These are phyloP conservation scores for Drosophila navojoa DNA, from an alignment of 1,140 invertebrate species.

Conservation along the genomic window DNA sequence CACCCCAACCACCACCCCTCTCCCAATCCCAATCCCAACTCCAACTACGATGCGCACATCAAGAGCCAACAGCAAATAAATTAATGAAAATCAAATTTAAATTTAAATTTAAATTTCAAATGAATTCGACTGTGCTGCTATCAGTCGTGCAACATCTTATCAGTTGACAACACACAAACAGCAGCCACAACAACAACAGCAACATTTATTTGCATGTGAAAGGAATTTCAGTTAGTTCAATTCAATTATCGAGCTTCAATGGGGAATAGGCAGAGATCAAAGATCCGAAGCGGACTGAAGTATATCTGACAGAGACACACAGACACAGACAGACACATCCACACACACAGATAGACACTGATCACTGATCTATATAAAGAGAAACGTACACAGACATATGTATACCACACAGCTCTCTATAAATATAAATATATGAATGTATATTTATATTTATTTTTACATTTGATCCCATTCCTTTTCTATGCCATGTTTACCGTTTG, in stretches of 20 bases:
- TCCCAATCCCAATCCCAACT: slow-evolving; percentile 10
- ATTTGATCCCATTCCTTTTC: slow-evolving; percentile 40
- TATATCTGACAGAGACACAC: too few relatives aligned
- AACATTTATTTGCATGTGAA: not conserved
- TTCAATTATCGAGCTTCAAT: slow-evolving; percentile 1
- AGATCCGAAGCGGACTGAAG: too few relatives aligned
- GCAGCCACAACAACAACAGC: not conserved
- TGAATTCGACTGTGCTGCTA: slow-evolving; percentile 4
- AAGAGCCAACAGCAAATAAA: slow-evolving; percentile 53
- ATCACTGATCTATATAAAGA: too few relatives aligned
- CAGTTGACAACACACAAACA: slow-evolving; percentile 4
- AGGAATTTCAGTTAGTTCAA: not conserved
- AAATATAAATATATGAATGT: too few relatives aligned
- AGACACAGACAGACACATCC: too few relatives aligned
- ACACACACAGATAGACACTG: too few relatives aligned
- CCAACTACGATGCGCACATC: not conserved
- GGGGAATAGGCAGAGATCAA: not conserved
- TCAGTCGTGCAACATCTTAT: slow-evolving; percentile 17
- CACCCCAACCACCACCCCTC: not conserved
- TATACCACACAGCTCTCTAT: too few relatives aligned
- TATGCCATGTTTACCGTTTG: slow-evolving; percentile 70
- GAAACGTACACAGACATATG: too few relatives aligned
- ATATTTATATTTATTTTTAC: slow-evolving; percentile 35
- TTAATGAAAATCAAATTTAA: slow-evolving; percentile 78
- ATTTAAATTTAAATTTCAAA: slow-evolving; percentile 48